Evolutionary conservation across 2,113 vertebrate species (phyloP).

Genomic region (Phoxinus phoxinus): DNA sequence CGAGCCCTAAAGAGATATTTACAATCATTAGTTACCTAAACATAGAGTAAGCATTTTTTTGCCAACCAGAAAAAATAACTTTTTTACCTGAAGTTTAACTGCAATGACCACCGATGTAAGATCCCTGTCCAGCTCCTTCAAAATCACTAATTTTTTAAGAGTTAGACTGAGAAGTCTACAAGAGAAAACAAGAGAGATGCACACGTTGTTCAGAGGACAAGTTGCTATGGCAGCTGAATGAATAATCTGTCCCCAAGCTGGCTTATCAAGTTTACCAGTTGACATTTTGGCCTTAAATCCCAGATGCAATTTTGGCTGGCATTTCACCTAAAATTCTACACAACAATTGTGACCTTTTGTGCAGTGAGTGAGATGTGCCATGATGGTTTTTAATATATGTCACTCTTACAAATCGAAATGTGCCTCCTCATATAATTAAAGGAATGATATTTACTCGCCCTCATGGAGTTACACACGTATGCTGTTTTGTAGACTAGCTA

Average conservation of each 20-base stretch:
- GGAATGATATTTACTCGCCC: neutral
- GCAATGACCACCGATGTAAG: conserved; percentile 91
- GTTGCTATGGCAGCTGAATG: conserved; percentile 39
- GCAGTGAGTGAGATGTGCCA: neutral
- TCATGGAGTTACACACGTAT: neutral
- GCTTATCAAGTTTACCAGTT: neutral
- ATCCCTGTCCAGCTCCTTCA: conserved; percentile 89
- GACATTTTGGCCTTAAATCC: conserved; percentile 35
- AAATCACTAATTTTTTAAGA: conserved; percentile 85
- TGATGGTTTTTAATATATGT: conserved; percentile 25
- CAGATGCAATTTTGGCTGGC: conserved; percentile 34
- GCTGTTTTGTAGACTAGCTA: neutral
- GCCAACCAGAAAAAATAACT: neutral
- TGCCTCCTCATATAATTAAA: neutral
- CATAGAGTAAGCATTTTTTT: neutral
- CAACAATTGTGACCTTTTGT: conserved; percentile 28
- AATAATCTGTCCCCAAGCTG: neutral
- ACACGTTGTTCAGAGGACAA: conserved; percentile 13
- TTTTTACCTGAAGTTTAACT: conserved; percentile 87
- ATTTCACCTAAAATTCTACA: conserved; percentile 27
- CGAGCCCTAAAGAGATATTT: conserved; percentile 79
- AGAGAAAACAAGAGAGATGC: conserved; percentile 25
- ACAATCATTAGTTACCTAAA: conserved; percentile 18
- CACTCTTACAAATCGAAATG: neutral
- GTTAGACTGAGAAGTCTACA: conserved; percentile 89